phyloP scores from a whole-genome alignment of 1,140 invertebrate genomes.

The Monochamus saltuarius region DNA sequence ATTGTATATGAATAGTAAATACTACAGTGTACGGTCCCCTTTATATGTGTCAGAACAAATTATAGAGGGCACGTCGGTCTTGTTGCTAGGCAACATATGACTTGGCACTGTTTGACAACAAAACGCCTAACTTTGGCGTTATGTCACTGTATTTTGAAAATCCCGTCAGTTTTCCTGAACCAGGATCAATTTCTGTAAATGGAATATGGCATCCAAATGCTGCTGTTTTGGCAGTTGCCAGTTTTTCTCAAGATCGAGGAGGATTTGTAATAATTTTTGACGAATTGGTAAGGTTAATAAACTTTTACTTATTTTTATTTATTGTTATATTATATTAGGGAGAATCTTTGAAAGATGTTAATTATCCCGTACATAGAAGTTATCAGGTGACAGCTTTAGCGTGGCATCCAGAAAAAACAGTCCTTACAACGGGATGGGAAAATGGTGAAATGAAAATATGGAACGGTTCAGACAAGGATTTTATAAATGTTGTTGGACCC shows the following conservation, averaged over 20 bases:
- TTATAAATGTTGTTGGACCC: conserved; percentile 71
- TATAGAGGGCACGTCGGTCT: too few relatives aligned
- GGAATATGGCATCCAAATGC: conserved; percentile 77
- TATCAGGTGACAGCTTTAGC: conserved; percentile 76
- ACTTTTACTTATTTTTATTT: conserved; percentile 3
- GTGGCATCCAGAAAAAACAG: conserved; percentile 86
- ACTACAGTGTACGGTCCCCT: too few relatives aligned
- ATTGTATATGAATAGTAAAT: too few relatives aligned
- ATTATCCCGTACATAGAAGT: conserved; percentile 69
- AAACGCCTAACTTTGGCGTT: too few relatives aligned
- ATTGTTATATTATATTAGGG: conserved; percentile 59
- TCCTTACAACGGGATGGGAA: conserved; percentile 87
- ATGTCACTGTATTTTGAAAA: conserved; percentile 80
- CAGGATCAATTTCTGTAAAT: conserved; percentile 70
- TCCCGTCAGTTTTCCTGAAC: conserved; percentile 68
- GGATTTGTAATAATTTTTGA: conserved; percentile 86
- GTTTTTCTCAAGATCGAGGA: conserved; percentile 83
- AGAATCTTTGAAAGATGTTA: conserved; percentile 74
- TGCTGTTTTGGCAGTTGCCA: conserved; percentile 80
- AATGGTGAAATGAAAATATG: conserved; percentile 84
- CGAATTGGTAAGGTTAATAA: conserved; percentile 67
- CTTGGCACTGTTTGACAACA: too few relatives aligned
- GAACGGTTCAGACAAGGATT: conserved; percentile 66
- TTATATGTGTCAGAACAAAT: too few relatives aligned
- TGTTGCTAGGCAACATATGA: too few relatives aligned